Evolutionary conservation across 1,140 invertebrate species (phyloP), one percentile per base, ranked within the genome.

Genomic region (Drosophila neocordata): DNA sequence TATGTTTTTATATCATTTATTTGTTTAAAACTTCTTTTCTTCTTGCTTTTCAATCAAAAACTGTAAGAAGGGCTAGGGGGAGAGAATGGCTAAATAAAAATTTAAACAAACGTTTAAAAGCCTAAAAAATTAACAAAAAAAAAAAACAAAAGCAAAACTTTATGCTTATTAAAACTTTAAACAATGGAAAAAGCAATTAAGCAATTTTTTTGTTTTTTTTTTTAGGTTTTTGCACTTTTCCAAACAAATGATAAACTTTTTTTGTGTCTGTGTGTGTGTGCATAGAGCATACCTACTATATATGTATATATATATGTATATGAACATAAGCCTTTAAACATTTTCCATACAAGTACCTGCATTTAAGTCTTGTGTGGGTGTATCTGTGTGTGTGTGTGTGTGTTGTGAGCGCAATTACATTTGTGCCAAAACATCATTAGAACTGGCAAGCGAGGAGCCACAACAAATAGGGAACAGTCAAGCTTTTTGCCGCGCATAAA

Each of bases 161-260:
- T 48, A 48, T 48, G 41, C 41, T 48, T 48, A 48, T 48, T 11
- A 48, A 48, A 48, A 48, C 41, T 48, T 35, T 35, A 48, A 74
- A 83, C 79, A 83, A 84, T 83, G 76, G 65, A 57, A 85, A 74
- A 84, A 84, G 82, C 77, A 84, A 85, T 84, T 85, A 84, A 66
- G 77, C 85, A 64, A 77, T 71, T 63, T 51, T 48, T 48, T 15
- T 48, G 18, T 15, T 48, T 3, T 31, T 31, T 4, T 3, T 31
- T 31, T 31, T 31, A 2, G 24, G 27, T 31, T 31, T 31, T 31
- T 31, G 27, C 6, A 31, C 27, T 31, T 31, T 31, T 31, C 4
- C 27, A 31, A 31, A 31, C 27, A 31, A 31, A 53, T 81, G 69
- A 60, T 73, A 38, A 73, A 73, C 44, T 77, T 78, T 68, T 72